Evolutionary conservation across 2,113 vertebrate species (phyloP), one percentile per base, ranked within the genome.

Genomic region (Herpailurus yagouaroundi): DNA sequence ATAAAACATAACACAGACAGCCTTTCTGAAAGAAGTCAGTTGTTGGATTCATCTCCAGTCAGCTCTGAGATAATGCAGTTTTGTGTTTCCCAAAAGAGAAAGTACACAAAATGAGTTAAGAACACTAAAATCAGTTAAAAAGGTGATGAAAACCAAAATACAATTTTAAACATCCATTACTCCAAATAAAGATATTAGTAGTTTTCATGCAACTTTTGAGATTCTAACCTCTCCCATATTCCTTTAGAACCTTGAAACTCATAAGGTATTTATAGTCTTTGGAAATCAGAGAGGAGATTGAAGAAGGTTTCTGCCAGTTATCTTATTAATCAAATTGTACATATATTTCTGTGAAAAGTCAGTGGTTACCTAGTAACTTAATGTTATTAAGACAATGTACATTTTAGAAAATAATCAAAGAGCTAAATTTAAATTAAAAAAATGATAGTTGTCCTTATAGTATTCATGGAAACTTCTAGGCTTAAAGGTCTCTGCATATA

Each of bases 381-480:
- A 33, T 98, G 64, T 93, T 98, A 36, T 64, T 98, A 73, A 96
- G 87, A 60, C 96, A 98, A 23, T 94, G 98, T 76, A 90, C 97
- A 60, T 71, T 86, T 95, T 97, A 88, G 36, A 45, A 94, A 74
- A 92, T 96, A 77, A 96, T 98, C 83, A 97, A 98, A 81, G 73
- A 98, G 27, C 73, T 98, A 82, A 96, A 64, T 93, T 97, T 71
- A 95, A 95, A n/a, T 71, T 97, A 7, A n/a, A 98, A 89, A 98
- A 87, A 97, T 98, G 91, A 76, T 98, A 48, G 94, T 98, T 89
- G 83, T 98, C 88, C 97, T 98, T 93, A 95, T 97, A 73, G 41
- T 98, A 93, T 98, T 98, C 86, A 76, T 95, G 1, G 85, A 98
- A 69, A 93, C 68, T 71, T 79, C 85, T 79, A 94, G 95, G 83